Evolutionary conservation across 1,140 invertebrate genomes (phyloP).

Genomic region (Platyscapa corneri): DNA sequence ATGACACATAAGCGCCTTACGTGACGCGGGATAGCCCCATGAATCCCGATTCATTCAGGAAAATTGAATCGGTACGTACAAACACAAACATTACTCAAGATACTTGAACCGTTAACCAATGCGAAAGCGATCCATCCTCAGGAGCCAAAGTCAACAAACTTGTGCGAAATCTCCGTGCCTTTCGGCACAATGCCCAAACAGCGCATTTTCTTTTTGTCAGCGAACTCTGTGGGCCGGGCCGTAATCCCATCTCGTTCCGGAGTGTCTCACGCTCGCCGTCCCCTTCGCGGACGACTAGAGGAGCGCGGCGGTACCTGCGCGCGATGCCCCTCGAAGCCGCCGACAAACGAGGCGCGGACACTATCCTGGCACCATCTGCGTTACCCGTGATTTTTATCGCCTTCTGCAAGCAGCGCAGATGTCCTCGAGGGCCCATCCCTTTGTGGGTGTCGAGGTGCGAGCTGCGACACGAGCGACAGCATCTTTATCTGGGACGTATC

Average conservation of each 20-base stretch:
- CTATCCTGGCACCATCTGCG: slow-evolving; percentile 33
- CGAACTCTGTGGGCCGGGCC: neutral
- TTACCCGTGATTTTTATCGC: slow-evolving; percentile 23
- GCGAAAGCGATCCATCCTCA: neutral
- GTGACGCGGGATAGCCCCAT: no score
- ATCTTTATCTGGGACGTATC: neutral
- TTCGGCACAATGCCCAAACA: neutral
- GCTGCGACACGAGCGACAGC: slow-evolving; percentile 5
- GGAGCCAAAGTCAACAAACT: neutral
- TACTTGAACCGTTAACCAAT: no score
- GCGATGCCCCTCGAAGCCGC: neutral
- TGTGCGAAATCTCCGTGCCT: neutral
- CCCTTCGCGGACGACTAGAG: slow-evolving; percentile 6
- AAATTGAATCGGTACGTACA: neutral
- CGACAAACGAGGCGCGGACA: neutral
- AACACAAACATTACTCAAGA: no score
- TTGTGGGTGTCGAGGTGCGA: slow-evolving; percentile 13
- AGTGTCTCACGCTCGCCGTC: neutral
- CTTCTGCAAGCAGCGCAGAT: neutral
- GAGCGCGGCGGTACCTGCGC: slow-evolving; percentile 3
- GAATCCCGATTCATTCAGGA: neutral
- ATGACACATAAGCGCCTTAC: no score
- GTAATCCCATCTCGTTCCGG: neutral
- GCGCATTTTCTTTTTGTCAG: neutral
- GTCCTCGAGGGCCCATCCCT: neutral